Evolutionary conservation across 2,888 invertebrate genomes (phyloP).

Genomic region (Matsumyia berberina): DNA sequence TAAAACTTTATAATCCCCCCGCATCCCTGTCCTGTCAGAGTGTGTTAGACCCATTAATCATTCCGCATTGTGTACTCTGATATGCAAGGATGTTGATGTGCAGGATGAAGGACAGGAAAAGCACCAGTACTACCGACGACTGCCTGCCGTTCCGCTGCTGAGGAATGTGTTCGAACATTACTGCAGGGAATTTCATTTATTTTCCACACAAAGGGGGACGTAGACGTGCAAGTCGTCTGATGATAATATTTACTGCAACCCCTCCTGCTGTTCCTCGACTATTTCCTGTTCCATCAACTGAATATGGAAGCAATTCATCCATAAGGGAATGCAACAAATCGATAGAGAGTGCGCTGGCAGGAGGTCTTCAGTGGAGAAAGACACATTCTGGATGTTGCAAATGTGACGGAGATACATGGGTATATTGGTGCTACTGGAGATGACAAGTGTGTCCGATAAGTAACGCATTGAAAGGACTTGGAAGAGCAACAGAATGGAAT

Average conservation of each 20-base stretch:
- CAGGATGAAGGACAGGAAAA: slow-evolving; percentile 15
- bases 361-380: background rate
- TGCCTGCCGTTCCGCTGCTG: background rate
- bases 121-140: background rate
- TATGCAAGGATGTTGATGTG: slow-evolving; percentile 65
- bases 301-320: slow-evolving; percentile 41
- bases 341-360: slow-evolving; percentile 11
- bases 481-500: background rate
- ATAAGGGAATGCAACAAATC: slow-evolving; percentile 65
- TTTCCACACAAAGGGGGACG: slow-evolving; percentile 18
- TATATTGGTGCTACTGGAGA: slow-evolving; percentile 38
- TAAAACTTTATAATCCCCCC: slow-evolving; percentile 58
- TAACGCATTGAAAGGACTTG: slow-evolving; percentile 40
- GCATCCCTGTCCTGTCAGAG: slow-evolving; percentile 53
- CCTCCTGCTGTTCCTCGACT: background rate
- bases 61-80: slow-evolving; percentile 53
- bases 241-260: slow-evolving; percentile 46
- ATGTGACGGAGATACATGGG: slow-evolving; percentile 51
- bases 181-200: slow-evolving; percentile 66
- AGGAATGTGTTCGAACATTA: slow-evolving; percentile 62
- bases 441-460: slow-evolving; percentile 64
- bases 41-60: slow-evolving; percentile 66
- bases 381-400: slow-evolving; percentile 17
- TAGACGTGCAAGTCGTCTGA: slow-evolving; percentile 57
- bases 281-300: slow-evolving; percentile 32